phyloP scores from a whole-genome alignment of 2,888 invertebrate species.

The Epistrophe eligans region DNA sequence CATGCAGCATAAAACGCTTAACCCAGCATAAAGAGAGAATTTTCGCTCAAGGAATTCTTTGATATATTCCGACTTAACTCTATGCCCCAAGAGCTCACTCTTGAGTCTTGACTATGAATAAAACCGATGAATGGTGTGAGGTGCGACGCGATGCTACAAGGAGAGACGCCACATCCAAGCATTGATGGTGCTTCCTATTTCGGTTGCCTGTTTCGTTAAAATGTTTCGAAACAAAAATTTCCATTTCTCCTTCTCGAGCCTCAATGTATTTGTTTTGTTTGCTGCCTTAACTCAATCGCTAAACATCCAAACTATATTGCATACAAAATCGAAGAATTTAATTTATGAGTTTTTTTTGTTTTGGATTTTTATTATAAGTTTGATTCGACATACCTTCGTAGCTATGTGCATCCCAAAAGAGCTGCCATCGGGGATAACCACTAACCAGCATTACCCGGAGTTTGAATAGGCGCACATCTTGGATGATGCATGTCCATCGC shows the following conservation, averaged over 20 bases:
- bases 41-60: slow-evolving; percentile 66
- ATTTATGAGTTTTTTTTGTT: slow-evolving; percentile 62
- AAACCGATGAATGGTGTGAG: slow-evolving; percentile 1
- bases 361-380: not conserved
- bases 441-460: not conserved
- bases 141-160: not conserved
- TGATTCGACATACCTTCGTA: slow-evolving; percentile 5
- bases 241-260: slow-evolving; percentile 69
- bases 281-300: slow-evolving; percentile 34
- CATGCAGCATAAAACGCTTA: slow-evolving; percentile 15
- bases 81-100: not conserved
- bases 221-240: slow-evolving; percentile 67
- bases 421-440: slow-evolving; percentile 23
- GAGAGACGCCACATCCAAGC: slow-evolving; percentile 19
- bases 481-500: slow-evolving; percentile 72
- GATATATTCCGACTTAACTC: slow-evolving; percentile 68
- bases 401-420: not conserved
- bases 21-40: slow-evolving; percentile 5
- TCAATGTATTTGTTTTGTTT: slow-evolving; percentile 42
- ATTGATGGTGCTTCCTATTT: slow-evolving; percentile 55
- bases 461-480: slow-evolving; percentile 43
- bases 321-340: slow-evolving; percentile 61
- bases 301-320: slow-evolving; percentile 39
- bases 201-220: slow-evolving; percentile 38
- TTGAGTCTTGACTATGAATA: not conserved